Conservation (phyloP, 2,888 invertebrate species). For the Netelia fuscicornis region DNA sequence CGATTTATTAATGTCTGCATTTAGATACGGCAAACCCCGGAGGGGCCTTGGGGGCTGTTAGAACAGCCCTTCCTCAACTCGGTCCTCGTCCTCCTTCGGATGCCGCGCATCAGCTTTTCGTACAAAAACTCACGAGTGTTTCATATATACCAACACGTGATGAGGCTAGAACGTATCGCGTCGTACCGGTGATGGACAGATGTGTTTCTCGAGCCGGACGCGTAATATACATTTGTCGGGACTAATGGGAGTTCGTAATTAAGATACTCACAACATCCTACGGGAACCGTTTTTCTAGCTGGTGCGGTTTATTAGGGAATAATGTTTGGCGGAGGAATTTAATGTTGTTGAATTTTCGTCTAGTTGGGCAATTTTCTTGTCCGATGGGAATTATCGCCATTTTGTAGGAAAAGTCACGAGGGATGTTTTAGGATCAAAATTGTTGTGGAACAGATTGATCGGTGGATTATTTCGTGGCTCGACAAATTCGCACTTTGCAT, state of each 20-base stretch:
- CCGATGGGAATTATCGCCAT: neutral
- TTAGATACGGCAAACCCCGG: conserved; percentile 78
- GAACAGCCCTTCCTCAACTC: conserved; percentile 56
- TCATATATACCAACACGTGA: conserved; percentile 13
- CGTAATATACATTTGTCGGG: conserved; percentile 44
- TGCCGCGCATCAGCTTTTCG: conserved; percentile 21
- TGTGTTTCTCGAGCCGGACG: conserved; percentile 51
- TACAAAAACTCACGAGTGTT: conserved; percentile 45
- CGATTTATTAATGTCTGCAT: conserved; percentile 82
- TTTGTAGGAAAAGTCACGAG: neutral
- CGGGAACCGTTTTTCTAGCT: neutral
- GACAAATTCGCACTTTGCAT: too few species aligned
- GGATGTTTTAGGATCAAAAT: too few species aligned
- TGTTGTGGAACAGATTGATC: too few species aligned
- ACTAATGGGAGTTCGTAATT: conserved; percentile 63
- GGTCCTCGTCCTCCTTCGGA: conserved; percentile 22
- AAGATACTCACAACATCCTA: conserved; percentile 53
- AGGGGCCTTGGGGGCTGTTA: conserved; percentile 74
- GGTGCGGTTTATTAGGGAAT: conserved; percentile 31
- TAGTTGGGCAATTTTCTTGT: neutral
- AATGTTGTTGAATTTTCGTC: neutral
- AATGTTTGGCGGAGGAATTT: neutral
- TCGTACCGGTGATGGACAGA: conserved; percentile 56
- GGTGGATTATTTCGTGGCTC: too few species aligned
- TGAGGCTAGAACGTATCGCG: conserved; percentile 35